phyloP scores from a whole-genome alignment of 2,797 vertebrate genomes.

The Etheostoma perlongum region DNA sequence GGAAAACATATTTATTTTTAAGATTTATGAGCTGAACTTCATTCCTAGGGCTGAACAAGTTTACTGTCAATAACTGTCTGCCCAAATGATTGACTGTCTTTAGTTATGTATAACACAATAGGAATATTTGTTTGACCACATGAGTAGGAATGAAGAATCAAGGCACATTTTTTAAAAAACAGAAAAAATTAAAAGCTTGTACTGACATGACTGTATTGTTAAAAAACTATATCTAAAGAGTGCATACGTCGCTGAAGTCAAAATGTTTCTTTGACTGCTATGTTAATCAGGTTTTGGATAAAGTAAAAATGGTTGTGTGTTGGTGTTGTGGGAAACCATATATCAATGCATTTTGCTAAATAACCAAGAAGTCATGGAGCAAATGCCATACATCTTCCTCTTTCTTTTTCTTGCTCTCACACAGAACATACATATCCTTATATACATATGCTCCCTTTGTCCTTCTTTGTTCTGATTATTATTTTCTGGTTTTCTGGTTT shows the following conservation, averaged over 20 bases:
- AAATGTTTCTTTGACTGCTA: background rate
- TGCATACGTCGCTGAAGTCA: background rate
- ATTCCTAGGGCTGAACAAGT: conserved; percentile 3
- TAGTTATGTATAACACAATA: conserved; percentile 11
- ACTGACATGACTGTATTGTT: background rate
- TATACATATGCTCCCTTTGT: background rate
- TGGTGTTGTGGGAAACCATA: background rate
- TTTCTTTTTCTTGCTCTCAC: background rate
- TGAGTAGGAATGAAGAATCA: background rate
- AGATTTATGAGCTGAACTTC: conserved; percentile 20
- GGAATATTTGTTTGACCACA: background rate
- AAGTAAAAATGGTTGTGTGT: conserved; percentile 1
- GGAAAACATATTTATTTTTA: background rate
- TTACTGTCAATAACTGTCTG: conserved; percentile 3
- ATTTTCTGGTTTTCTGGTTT: background rate
- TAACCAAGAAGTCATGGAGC: conserved; percentile 5
- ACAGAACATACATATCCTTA: background rate
- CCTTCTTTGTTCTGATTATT: background rate
- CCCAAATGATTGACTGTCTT: conserved; percentile 2
- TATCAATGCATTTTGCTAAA: background rate
- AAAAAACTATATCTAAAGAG: background rate
- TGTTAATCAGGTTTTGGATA: background rate
- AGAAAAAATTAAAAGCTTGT: background rate
- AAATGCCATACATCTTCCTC: background rate
- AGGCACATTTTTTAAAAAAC: background rate